Evolutionary conservation across 2,797 vertebrate species (phyloP), one percentile per base, ranked within the genome.

Genomic region (Tolypeutes matacus): DNA sequence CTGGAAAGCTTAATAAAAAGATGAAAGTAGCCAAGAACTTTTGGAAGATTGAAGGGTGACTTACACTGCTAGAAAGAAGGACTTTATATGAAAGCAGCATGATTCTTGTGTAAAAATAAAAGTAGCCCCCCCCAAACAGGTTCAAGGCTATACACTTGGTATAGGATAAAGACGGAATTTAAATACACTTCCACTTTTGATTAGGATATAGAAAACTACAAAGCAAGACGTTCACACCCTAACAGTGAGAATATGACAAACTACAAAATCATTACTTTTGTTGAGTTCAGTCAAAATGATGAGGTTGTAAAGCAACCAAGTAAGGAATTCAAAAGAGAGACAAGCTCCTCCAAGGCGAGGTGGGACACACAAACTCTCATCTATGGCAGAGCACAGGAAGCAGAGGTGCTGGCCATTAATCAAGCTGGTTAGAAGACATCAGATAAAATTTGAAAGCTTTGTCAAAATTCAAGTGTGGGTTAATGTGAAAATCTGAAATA

Each of bases 1-100:
- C 82, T 92, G 86, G 42, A 73, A 92, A 90, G 53, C 29, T 95
- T 95, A 89, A 85, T 95, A 92, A 92, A 95, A 72, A 56, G 73
- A 84, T 60, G 56, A 73, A 21, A 39, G 11, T 72, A 39, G 36
- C 20, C 21, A 25, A 60, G 72, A 88, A 72, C 21, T 23, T 89
- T 90, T 87, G 83, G 73, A 84, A 93, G 56, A 64, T 65, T 81
- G 72, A 87, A 39, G 85, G 49, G 27, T 93, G 65, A 84, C 80
- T 62, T 73, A 67, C 31, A 84, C 11, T 49, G 49, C 75, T 78
- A 78, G 82, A 64, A 89, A 60, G 64, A 83, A 91, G 89, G 65
- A 80, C 76, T 84, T 94, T 56, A 85, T 88, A 85, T 62, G 62
- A 87, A 77, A 94, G 83, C 46, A 95, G 51, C 36, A 46, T 87